Conservation (phyloP, 2,888 invertebrate species). For the Drosophila formosana region DNA sequence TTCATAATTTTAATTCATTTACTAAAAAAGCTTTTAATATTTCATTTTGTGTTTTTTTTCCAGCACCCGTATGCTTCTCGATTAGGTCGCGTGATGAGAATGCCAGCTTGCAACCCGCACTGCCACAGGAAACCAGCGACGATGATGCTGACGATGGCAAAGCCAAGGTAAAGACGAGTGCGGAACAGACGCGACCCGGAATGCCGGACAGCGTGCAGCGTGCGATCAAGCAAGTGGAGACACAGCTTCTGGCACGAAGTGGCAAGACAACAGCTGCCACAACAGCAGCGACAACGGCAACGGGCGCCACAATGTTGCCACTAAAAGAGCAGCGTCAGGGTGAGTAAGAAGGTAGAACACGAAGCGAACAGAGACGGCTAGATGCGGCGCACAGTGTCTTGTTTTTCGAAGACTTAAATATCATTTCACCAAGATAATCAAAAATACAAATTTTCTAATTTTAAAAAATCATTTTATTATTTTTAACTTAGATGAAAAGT, state of each 20-base stretch:
- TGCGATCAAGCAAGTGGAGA: slow-evolving; percentile 84
- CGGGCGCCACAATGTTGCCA: slow-evolving; percentile 12
- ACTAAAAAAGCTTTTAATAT: no score
- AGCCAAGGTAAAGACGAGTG: slow-evolving; percentile 39
- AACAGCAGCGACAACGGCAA: slow-evolving; percentile 3
- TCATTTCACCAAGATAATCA: no score
- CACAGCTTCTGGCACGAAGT: slow-evolving; percentile 82
- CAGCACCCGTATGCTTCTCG: slow-evolving; percentile 93
- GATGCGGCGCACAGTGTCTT: neutral
- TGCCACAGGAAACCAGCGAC: slow-evolving; percentile 92
- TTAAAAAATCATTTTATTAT: no score
- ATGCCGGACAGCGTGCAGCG: slow-evolving; percentile 84
- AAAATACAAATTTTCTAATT: no score
- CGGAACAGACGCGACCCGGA: slow-evolving; percentile 43
- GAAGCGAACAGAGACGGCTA: neutral
- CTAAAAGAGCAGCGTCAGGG: slow-evolving; percentile 68
- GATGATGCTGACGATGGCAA: slow-evolving; percentile 81
- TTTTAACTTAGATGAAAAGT: no score
- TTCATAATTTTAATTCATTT: no score
- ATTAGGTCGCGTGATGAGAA: slow-evolving; percentile 91
- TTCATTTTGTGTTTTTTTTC: neutral
- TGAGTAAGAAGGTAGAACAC: slow-evolving; percentile 21
- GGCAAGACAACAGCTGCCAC: slow-evolving; percentile 39
- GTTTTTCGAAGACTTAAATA: no score
- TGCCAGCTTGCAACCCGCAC: slow-evolving; percentile 89